Conservation (phyloP, 2,113 vertebrate species). For the Nycticryphes semicollaris region DNA sequence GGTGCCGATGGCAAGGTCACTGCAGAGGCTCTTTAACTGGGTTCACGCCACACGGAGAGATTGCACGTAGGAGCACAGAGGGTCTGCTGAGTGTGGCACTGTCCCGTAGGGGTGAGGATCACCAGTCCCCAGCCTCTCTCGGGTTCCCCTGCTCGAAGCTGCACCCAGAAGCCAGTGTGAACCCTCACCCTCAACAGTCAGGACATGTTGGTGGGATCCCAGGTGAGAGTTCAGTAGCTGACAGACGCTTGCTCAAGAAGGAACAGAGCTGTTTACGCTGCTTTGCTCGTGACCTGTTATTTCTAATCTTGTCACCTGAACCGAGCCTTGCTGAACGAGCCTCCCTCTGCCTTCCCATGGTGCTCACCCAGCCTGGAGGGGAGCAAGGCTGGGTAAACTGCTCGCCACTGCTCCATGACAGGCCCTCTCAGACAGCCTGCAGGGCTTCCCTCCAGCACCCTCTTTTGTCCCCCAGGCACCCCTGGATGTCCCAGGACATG, state of each 20-base stretch:
- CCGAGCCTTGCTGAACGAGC: not conserved
- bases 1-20: not conserved
- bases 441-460: not conserved
- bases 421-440: not conserved
- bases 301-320: not conserved
- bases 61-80: not conserved
- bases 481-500: not conserved
- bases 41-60: not conserved
- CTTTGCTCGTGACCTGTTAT: not conserved
- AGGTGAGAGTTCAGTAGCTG: not conserved
- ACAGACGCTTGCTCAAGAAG: not conserved
- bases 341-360: not conserved
- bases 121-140: not conserved
- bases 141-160: not conserved
- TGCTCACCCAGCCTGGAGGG: not conserved
- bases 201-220: not conserved
- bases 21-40: not conserved
- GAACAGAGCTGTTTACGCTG: not conserved
- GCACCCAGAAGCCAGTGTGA: rapidly evolving
- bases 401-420: rapidly evolving
- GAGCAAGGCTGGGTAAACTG: not conserved
- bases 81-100: not conserved
- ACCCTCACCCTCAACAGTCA: not conserved
- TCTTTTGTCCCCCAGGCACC: not conserved
- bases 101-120: not conserved